Percentiles rank a stretch among this genome's conserved stretches.
Evolutionary conservation across 2,888 invertebrate species (phyloP).

Genomic region (Neria commutata): DNA sequence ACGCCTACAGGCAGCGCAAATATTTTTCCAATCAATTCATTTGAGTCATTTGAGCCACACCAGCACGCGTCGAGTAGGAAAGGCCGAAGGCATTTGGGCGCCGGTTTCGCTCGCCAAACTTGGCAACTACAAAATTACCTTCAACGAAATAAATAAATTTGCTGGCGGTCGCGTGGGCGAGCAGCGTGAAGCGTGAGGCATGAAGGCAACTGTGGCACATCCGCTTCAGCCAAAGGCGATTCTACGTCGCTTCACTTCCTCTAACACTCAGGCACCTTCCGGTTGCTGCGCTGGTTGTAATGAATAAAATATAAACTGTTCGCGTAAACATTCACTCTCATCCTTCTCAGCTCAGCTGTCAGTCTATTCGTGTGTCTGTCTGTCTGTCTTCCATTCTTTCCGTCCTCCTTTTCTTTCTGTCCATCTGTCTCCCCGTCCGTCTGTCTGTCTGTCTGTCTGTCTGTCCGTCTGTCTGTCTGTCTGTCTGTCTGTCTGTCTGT

Average conservation of each 20-base stretch:
- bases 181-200: too few relatives aligned
- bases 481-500: too few relatives aligned
- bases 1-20: neutral
- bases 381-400: neutral
- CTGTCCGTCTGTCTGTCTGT: too few relatives aligned
- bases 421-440: neutral
- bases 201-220: neutral
- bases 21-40: conserved; percentile 1
- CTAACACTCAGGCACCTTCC: neutral
- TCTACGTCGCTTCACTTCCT: neutral
- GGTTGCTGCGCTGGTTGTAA: too few relatives aligned
- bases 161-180: too few relatives aligned
- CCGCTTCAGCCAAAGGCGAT: neutral
- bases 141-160: neutral
- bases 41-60: neutral
- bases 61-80: neutral
- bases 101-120: too few relatives aligned
- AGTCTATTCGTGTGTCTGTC: neutral
- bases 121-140: neutral
- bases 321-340: too few relatives aligned
- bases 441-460: too few relatives aligned
- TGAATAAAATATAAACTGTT: too few relatives aligned
- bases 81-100: too few relatives aligned
- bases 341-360: too few relatives aligned
- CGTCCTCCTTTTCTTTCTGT: neutral